Base-by-base conservation (phyloP, 2,888 invertebrate species). In the Drosophila atripex region DNA sequence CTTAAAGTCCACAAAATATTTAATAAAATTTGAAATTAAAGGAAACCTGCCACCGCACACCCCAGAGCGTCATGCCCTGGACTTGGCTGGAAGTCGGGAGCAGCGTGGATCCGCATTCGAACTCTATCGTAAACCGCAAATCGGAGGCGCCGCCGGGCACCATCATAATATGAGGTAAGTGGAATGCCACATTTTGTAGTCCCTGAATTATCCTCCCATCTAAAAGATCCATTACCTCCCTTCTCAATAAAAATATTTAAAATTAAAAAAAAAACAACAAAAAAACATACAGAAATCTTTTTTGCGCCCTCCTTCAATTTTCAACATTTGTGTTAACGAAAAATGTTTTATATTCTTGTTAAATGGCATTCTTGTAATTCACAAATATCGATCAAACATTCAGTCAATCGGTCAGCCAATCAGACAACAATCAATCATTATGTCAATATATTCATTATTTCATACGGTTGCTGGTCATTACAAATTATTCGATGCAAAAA, bases 71-170 rank as follows among this genome's bases (percentile, higher is more conserved):
- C 91, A 91, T 72, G 91, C 91, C 23, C 85, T 92, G 91, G 94
- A 94, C 91, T 92, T 97, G 89, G 96, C 97, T 55, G 97, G 97
- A 51, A 96, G 97, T 87, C 93, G 96, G 83, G 97, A 97, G 90
- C 97, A 97, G 89, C 93, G 97, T 57, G 97, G 97, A 28, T 97
- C 97, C 73, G 98, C 98, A n/a, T 98, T 98, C 91, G 98, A 98
- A 92, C 93, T 98, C 71, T 98, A 98, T 91, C 94, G 97, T 77
- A 98, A 98, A 92, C 97, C 97, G 9, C 94, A 96, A 89, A 90
- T 92, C 74, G 92, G 92, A 74, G 88, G 90, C 61, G 84, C 89
- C 49, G 88, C 90, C 28, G 91, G 91, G 86, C 95, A 95, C 91
- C 95, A 96, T 93, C 95, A 96, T 91, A 96, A 95, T 89, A 92